These are phyloP conservation scores for Neolamprologus toae DNA, from an alignment of 2,113 vertebrate species.

Conservation along the genomic window DNA sequence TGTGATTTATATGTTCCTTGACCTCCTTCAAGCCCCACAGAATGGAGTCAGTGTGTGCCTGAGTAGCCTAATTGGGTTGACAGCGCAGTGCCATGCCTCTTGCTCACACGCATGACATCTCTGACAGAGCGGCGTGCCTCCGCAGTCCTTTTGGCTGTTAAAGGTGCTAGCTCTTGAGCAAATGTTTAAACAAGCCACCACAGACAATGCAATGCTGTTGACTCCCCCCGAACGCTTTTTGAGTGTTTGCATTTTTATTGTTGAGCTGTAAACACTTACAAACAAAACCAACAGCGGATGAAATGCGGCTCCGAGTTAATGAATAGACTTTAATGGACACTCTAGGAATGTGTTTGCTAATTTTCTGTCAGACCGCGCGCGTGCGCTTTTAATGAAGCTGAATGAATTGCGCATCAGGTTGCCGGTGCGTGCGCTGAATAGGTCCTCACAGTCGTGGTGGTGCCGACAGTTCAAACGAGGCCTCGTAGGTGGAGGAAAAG, in stretches of 20 bases:
- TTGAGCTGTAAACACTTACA: slow-evolving; percentile 7
- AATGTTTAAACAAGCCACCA: slow-evolving; percentile 22
- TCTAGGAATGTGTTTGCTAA: slow-evolving; percentile 30
- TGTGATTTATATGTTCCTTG: slow-evolving; percentile 22
- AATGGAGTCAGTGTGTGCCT: slow-evolving; percentile 49
- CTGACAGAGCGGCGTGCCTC: slow-evolving; percentile 10
- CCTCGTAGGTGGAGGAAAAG: neutral
- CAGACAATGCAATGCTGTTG: neutral
- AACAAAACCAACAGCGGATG: slow-evolving; percentile 19
- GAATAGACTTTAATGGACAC: slow-evolving; percentile 45
- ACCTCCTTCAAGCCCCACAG: slow-evolving; percentile 52
- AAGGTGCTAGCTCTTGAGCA: neutral
- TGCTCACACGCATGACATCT: slow-evolving; percentile 30
- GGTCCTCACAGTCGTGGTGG: neutral
- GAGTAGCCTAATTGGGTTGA: slow-evolving; percentile 53
- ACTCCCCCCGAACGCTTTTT: neutral
- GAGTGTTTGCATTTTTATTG: slow-evolving; percentile 30
- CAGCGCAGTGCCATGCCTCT: slow-evolving; percentile 32
- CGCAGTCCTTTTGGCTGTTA: neutral
- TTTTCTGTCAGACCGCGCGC: neutral
- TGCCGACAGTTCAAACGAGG: slow-evolving; percentile 2
- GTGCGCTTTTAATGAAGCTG: slow-evolving; percentile 31
- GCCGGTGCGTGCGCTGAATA: slow-evolving; percentile 25
- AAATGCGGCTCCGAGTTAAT: slow-evolving; percentile 32
- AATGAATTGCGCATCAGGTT: slow-evolving; percentile 16